Conservation (phyloP, 2,888 invertebrate species). For the Choreutis nemorana region DNA sequence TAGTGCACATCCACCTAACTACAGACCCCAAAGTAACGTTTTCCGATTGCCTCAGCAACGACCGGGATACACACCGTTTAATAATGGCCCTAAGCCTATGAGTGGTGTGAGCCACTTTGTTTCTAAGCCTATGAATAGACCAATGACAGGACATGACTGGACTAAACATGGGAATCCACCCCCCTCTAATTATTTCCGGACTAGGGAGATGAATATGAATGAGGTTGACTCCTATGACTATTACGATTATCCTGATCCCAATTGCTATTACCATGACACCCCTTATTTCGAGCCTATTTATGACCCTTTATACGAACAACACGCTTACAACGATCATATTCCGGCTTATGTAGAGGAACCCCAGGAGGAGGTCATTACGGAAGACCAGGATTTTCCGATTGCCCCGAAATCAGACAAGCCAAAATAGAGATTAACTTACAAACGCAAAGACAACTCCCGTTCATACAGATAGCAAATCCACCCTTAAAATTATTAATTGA, state of each 20-base stretch:
- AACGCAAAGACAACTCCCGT: constrained; percentile 12
- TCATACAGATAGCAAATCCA: constrained; percentile 13
- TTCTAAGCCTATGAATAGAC: neutral
- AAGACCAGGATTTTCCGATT: constrained; percentile 14
- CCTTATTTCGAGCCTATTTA: no score
- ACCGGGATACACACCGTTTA: neutral
- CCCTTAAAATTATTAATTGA: constrained; percentile 16
- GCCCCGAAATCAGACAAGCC: constrained; percentile 3
- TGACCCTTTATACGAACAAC: no score
- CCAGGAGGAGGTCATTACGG: no score
- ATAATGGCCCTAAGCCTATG: no score
- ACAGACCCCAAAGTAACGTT: neutral
- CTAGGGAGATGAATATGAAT: neutral
- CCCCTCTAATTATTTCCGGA: neutral
- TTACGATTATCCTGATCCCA: neutral
- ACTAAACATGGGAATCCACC: neutral
- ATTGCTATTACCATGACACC: neutral
- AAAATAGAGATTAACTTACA: constrained; percentile 17
- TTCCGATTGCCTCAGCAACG: neutral
- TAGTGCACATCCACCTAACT: neutral
- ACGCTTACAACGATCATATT: no score
- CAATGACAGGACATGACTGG: neutral
- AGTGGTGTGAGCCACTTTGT: neutral
- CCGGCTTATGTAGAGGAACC: no score
- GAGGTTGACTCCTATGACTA: neutral